A percentile compares a stretch with the other conserved stretches of the same genome.
Conservation (phyloP, 2,888 invertebrate species). For the Cerceris rybyensis region DNA sequence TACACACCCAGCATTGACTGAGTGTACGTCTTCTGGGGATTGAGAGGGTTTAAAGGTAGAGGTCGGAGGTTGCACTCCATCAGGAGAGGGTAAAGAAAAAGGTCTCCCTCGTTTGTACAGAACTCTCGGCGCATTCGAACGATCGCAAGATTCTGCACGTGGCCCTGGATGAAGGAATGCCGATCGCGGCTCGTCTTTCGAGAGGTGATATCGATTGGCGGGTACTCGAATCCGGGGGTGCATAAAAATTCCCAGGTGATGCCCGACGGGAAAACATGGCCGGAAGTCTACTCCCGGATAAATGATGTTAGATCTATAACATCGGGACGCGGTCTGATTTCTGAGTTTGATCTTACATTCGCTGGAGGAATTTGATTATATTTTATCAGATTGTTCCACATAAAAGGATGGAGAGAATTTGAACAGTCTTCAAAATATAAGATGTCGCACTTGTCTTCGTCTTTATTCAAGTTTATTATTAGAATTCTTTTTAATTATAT, state of each 20-base stretch:
- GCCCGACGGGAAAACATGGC: slow-evolving; percentile 6
- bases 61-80: not conserved
- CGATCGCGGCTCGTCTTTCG: not conserved
- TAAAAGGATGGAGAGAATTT: too few species aligned
- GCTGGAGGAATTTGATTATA: too few species aligned
- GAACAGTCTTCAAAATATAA: too few species aligned
- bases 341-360: not conserved
- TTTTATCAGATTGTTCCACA: too few species aligned
- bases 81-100: not conserved
- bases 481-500: too few species aligned
- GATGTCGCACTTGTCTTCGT: too few species aligned
- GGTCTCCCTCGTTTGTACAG: not conserved
- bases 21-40: slow-evolving; percentile 36
- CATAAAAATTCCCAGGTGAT: slow-evolving; percentile 11
- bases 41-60: slow-evolving; percentile 26
- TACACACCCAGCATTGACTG: too few species aligned
- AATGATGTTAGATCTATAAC: slow-evolving; percentile 1
- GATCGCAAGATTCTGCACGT: slow-evolving; percentile 1
- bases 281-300: slow-evolving; percentile 2
- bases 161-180: not conserved
- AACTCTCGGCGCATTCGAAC: not conserved
- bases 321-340: slow-evolving; percentile 2
- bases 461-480: too few species aligned
- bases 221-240: not conserved
- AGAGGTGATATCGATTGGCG: slow-evolving; percentile 3